These are phyloP conservation scores for Lucinisca nassula DNA, from an alignment of 2,888 invertebrate genomes.

Conservation along the genomic window DNA sequence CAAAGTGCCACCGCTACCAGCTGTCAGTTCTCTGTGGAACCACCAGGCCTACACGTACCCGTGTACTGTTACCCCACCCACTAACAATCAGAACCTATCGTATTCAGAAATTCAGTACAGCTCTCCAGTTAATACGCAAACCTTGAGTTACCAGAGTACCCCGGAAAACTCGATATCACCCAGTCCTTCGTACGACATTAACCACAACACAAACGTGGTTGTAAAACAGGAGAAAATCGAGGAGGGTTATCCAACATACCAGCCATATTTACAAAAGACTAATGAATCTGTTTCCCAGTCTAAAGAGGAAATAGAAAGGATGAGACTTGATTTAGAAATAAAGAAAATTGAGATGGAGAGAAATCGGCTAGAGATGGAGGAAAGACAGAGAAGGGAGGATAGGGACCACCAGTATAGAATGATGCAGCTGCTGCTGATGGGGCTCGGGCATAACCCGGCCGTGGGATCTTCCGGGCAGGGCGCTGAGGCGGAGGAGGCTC, in stretches of 20 bases:
- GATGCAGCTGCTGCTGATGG: conserved; percentile 66
- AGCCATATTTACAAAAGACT: background rate
- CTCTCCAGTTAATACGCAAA: background rate
- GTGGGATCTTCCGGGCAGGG: conserved; percentile 33
- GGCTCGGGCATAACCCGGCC: conserved; percentile 61
- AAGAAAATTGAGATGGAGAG: conserved; percentile 63
- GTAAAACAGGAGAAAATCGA: background rate
- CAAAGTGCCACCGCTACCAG: background rate
- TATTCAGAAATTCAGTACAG: background rate
- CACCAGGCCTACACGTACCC: background rate
- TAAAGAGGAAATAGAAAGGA: conserved; percentile 54
- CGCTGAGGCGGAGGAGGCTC: conserved; percentile 44
- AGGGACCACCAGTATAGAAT: conserved; percentile 66
- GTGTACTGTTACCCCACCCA: background rate
- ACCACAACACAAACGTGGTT: background rate
- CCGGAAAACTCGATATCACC: background rate
- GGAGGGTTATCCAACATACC: background rate
- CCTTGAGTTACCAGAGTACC: background rate
- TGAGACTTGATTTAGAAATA: conserved; percentile 62
- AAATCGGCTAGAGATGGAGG: conserved; percentile 67
- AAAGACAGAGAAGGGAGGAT: conserved; percentile 64
- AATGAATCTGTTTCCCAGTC: background rate
- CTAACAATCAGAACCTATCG: background rate
- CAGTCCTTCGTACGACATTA: background rate
- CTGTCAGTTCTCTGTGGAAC: background rate